phyloP scores from a whole-genome alignment of 2,888 invertebrate genomes.

The Rhyacophila evoluta region DNA sequence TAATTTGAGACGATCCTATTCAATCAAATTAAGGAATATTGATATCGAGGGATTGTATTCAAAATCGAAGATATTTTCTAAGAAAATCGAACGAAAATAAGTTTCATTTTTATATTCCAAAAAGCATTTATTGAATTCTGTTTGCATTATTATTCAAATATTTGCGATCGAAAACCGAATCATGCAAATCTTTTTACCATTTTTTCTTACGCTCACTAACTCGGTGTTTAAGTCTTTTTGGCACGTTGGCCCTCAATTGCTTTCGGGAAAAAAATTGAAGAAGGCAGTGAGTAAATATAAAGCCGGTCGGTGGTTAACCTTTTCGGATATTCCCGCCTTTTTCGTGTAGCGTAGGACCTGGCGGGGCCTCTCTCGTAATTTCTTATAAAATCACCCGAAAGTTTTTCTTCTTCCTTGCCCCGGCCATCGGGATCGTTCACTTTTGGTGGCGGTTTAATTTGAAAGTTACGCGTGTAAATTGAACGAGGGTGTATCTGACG shows the following conservation, averaged over 20 bases:
- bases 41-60: too few species aligned
- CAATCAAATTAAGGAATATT: too few species aligned
- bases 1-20: too few species aligned
- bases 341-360: slow-evolving; percentile 42
- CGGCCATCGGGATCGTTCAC: neutral
- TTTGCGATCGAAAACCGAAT: neutral
- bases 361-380: neutral
- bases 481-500: slow-evolving; percentile 40
- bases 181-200: neutral
- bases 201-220: neutral
- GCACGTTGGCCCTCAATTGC: slow-evolving; percentile 6
- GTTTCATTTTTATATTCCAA: too few species aligned
- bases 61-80: too few species aligned
- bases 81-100: too few species aligned
- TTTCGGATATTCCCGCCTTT: slow-evolving; percentile 47
- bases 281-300: slow-evolving; percentile 40
- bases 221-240: neutral
- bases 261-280: slow-evolving; percentile 19
- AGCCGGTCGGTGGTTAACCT: slow-evolving; percentile 42
- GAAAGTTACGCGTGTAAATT: slow-evolving; percentile 39
- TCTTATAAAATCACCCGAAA: slow-evolving; percentile 36
- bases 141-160: neutral
- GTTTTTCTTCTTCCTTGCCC: slow-evolving; percentile 36
- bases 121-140: neutral
- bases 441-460: slow-evolving; percentile 32